Conservation (phyloP, 2,888 invertebrate species). For the Ormyrus nitidulus region DNA sequence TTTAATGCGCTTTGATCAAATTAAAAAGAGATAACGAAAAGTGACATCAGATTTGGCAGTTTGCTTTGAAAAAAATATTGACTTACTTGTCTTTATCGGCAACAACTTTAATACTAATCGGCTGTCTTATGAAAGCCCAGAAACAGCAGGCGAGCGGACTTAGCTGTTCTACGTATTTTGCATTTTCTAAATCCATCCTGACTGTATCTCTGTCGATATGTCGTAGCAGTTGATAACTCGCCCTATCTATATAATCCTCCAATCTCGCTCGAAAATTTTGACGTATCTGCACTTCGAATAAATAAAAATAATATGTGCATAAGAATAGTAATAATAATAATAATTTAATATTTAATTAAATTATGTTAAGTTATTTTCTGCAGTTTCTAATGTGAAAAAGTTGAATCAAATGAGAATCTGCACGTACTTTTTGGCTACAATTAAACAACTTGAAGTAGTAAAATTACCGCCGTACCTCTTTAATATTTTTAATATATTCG, state of each 20-base stretch:
- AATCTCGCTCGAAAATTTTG: conserved; percentile 75
- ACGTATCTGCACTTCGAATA: conserved; percentile 68
- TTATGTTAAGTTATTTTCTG: too few species aligned
- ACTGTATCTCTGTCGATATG: conserved; percentile 76
- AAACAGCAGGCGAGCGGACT: conserved; percentile 74
- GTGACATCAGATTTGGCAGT: too few species aligned
- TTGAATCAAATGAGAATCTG: too few species aligned
- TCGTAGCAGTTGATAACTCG: conserved; percentile 76
- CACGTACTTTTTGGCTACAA: too few species aligned
- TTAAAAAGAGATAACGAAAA: not conserved
- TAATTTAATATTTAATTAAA: not conserved
- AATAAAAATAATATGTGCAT: not conserved
- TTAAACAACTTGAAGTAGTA: too few species aligned
- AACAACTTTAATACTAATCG: conserved; percentile 68
- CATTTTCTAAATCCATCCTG: conserved; percentile 75
- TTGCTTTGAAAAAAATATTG: not conserved
- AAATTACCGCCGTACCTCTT: conserved; percentile 72
- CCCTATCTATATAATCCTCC: conserved; percentile 75
- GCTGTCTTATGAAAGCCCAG: conserved; percentile 76
- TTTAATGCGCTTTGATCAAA: not conserved
- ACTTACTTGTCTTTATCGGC: conserved; percentile 68
- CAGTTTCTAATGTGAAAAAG: too few species aligned
- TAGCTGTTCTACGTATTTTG: conserved; percentile 73
- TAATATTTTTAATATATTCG: conserved; percentile 75
- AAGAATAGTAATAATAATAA: not conserved